A percentile compares a stretch with the other conserved stretches of the same genome.
phyloP scores from a whole-genome alignment of 2,797 vertebrate genomes.

The Cryptoblepharus egeriae region DNA sequence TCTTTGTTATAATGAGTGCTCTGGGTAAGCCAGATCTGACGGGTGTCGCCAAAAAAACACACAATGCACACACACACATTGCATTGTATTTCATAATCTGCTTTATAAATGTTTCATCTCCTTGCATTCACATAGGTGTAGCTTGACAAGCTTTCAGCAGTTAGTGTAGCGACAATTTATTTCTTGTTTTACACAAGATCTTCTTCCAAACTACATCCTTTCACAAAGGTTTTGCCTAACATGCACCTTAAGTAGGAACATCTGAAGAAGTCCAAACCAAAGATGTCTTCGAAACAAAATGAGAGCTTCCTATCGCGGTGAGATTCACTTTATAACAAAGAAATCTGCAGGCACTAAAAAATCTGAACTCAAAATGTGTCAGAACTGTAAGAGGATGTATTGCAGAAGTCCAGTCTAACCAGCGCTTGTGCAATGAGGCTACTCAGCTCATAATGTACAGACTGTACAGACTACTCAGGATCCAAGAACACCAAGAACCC shows the following conservation, averaged over 20 bases:
- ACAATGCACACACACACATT: constrained; percentile 1
- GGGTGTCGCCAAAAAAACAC: constrained; percentile 7
- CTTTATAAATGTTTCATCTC: constrained; percentile 25
- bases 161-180: constrained; percentile 3
- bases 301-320: background rate
- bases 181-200: constrained; percentile 13
- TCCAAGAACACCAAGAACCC: no score
- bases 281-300: background rate
- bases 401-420: background rate
- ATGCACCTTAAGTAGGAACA: fast-evolving
- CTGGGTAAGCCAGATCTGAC: constrained; percentile 29
- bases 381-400: background rate
- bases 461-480: no score
- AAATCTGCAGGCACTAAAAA: constrained; percentile 5
- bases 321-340: background rate
- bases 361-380: background rate
- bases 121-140: constrained; percentile 42
- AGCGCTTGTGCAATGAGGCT: no score
- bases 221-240: constrained; percentile 14
- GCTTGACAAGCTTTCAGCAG: constrained; percentile 18
- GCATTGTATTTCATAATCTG: constrained; percentile 36
- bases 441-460: no score
- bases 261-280: background rate
- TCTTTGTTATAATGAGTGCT: constrained; percentile 24
- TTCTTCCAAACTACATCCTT: constrained; percentile 1